phyloP scores from a whole-genome alignment of 2,797 vertebrate species.

The Tenualosa ilisha region DNA sequence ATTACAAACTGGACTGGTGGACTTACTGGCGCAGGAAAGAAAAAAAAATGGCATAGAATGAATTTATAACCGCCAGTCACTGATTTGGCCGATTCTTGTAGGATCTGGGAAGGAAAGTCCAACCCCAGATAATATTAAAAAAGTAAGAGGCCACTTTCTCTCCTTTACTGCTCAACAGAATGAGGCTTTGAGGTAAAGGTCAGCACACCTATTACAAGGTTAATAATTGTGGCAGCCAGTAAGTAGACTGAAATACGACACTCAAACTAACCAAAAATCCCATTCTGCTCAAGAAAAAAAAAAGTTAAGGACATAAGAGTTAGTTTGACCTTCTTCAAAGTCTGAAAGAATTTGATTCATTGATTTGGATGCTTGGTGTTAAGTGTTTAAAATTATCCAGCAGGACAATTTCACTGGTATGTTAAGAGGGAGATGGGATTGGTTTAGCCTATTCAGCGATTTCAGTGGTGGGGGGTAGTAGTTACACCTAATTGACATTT shows the following conservation, averaged over 20 bases:
- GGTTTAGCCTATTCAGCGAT: background rate
- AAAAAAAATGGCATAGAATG: background rate
- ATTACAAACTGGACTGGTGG: background rate
- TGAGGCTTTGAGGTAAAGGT: constrained; percentile 42
- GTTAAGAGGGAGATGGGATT: background rate
- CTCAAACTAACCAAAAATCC: constrained; percentile 15
- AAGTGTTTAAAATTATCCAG: background rate
- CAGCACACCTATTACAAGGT: constrained; percentile 29
- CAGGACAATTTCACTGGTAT: background rate
- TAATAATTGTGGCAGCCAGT: constrained; percentile 5
- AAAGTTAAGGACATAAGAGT: background rate
- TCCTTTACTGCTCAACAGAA: constrained; percentile 40
- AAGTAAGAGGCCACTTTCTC: background rate
- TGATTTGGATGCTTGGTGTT: background rate
- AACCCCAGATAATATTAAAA: constrained; percentile 33
- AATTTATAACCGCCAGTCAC: background rate
- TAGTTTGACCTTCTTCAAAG: constrained; percentile 7
- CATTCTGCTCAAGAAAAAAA: background rate
- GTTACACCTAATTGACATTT: background rate
- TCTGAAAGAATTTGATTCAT: background rate
- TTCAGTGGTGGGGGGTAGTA: background rate
- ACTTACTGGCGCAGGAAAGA: no score
- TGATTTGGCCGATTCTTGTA: background rate
- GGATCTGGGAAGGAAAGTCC: background rate
- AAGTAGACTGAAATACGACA: constrained; percentile 31